Base-by-base conservation (phyloP, 2,113 vertebrate species). In the Gallinago media region DNA sequence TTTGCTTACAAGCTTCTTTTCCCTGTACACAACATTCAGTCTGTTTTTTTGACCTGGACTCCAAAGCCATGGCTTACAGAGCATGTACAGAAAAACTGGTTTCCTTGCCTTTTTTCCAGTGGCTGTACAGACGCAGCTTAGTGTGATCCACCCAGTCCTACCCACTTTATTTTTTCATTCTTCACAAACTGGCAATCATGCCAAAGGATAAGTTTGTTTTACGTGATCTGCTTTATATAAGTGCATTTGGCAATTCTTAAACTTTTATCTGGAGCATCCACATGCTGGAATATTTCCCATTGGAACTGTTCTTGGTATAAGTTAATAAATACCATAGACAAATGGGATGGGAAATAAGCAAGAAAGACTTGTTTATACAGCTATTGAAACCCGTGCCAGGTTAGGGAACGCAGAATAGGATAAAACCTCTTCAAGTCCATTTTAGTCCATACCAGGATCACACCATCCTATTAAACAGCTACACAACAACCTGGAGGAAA, bases 331-430 rank as follows among this genome's bases (percentile, higher is more conserved):
- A 94, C 61, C 94, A 78, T 40, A 92, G 73, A 92, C 68, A 91
- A 74, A 95, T 85, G 65, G 56, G 72, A 56, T 76, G 71, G 65
- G 34, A 21, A 85, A 92, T 40, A 92, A 95, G 94, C 88, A 88
- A 93, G 95, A 95, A 84, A 78, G 85, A 77, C 92, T 94, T 91
- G 90, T 96, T 96, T 94, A 80, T 90, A 78, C 75, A 88, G 85
- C 76, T 84, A 78, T 63, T 3, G 7, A 92, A 62, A 84, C 52
- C 76, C 1, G 1, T 91, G 86, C 93, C 82, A 93, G 83, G 36
- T 74, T 92, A 81, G 38, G 52, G 38, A 92, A 81, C 0, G 0
- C 11, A 49, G 75, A 88, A 56, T 7, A 63, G 61, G 56, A 74
- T 61, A 75, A 83, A 84, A 56, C 12, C 12, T 86, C 89, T 91